Evolutionary conservation across 2,888 invertebrate genomes (phyloP).

Genomic region (Neoascia interrupta): DNA sequence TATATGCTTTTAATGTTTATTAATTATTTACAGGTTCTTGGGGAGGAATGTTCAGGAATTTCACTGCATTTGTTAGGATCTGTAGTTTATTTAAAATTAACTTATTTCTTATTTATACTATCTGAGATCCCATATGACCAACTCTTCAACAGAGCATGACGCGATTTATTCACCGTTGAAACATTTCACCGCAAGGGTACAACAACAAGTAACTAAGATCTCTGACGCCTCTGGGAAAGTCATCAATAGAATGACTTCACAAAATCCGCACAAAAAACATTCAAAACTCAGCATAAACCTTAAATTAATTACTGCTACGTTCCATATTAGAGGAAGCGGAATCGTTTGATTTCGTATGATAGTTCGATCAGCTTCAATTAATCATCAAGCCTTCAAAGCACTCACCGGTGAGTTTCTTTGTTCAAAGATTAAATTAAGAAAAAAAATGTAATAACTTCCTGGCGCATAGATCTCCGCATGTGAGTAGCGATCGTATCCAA

Average conservation of each 20-base stretch:
- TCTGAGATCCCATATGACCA: no score
- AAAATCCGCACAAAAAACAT: conserved; percentile 15
- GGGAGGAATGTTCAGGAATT: conserved; percentile 6
- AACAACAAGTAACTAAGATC: conserved; percentile 5
- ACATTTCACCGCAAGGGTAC: not conserved
- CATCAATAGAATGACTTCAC: conserved; percentile 42
- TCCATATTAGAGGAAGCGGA: conserved; percentile 22
- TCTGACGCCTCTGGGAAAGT: conserved; percentile 35
- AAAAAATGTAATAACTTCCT: conserved; percentile 27
- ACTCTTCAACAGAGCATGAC: no score
- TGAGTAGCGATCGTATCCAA: not conserved
- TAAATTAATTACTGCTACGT: conserved; percentile 56
- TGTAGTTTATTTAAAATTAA: no score
- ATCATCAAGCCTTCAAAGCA: conserved; percentile 34
- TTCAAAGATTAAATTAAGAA: conserved; percentile 19
- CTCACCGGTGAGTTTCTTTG: conserved; percentile 19
- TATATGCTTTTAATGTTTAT: conserved; percentile 49
- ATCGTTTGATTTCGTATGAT: conserved; percentile 60
- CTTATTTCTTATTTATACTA: no score
- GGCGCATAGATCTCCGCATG: conserved; percentile 42
- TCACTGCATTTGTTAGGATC: no score
- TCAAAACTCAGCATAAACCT: conserved; percentile 22
- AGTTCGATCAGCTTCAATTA: conserved; percentile 48
- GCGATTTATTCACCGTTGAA: no score
- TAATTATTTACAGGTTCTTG: conserved; percentile 22